phyloP scores from a whole-genome alignment of 2,113 vertebrate genomes.

The Oplegnathus fasciatus region DNA sequence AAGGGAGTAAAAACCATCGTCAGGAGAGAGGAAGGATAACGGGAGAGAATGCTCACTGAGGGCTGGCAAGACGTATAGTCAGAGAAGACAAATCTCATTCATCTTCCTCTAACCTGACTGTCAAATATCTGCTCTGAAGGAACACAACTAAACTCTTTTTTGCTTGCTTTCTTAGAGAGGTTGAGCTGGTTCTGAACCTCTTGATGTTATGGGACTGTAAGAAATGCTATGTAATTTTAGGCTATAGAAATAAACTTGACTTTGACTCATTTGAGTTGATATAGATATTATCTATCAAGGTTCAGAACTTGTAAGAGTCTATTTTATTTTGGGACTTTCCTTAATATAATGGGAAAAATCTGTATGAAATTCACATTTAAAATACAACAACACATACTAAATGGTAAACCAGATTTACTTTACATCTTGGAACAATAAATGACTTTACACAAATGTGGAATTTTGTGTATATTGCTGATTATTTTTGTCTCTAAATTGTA shows the following conservation, averaged over 20 bases:
- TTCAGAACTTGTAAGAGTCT: background rate
- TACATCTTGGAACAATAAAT: background rate
- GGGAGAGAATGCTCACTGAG: conserved; percentile 25
- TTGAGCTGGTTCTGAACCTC: too few relatives aligned
- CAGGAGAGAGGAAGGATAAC: conserved; percentile 37
- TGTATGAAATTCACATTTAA: background rate
- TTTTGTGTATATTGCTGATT: background rate
- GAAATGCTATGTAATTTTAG: background rate
- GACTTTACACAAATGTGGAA: background rate
- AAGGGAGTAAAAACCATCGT: conserved; percentile 15
- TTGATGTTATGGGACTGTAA: too few relatives aligned
- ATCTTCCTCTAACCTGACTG: conserved; percentile 39
- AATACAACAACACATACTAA: background rate
- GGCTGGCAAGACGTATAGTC: conserved; percentile 42
- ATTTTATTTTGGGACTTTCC: background rate
- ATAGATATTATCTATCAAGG: background rate
- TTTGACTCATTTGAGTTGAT: background rate
- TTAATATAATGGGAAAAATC: background rate
- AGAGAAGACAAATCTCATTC: conserved; percentile 48
- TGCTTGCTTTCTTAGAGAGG: background rate
- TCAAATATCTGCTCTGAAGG: conserved; percentile 39
- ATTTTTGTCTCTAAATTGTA: background rate
- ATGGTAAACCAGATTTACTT: background rate
- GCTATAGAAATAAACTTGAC: background rate
- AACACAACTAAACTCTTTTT: conserved; percentile 5